Evolutionary conservation across 1,140 invertebrate species (phyloP).

Genomic region (Diorhabda carinulata): DNA sequence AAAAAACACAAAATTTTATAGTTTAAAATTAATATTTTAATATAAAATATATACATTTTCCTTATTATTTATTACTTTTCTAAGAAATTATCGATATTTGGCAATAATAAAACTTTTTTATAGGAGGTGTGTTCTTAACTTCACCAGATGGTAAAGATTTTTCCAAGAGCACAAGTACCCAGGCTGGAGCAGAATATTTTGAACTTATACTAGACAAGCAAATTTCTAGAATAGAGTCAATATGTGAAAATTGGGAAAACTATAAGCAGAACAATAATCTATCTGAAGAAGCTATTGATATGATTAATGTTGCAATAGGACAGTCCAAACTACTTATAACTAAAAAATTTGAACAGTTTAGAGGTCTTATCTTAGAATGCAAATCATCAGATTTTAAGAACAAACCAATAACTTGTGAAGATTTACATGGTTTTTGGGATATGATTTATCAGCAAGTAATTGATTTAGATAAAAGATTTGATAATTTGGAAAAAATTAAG

Average conservation of each 20-base stretch:
- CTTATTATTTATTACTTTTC: too few relatives aligned
- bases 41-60: too few relatives aligned
- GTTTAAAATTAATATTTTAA: too few relatives aligned
- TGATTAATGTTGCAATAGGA: slow-evolving; percentile 64
- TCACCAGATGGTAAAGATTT: slow-evolving; percentile 6
- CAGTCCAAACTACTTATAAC: slow-evolving; percentile 63
- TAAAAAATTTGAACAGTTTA: slow-evolving; percentile 67
- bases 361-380: slow-evolving; percentile 59
- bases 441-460: slow-evolving; percentile 63
- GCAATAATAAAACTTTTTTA: not conserved
- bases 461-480: slow-evolving; percentile 55
- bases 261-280: slow-evolving; percentile 34
- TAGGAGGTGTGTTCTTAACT: not conserved
- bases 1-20: too few relatives aligned
- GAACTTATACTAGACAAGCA: slow-evolving; percentile 51
- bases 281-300: slow-evolving; percentile 52
- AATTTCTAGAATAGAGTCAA: slow-evolving; percentile 48
- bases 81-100: not conserved
- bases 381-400: slow-evolving; percentile 51
- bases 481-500: slow-evolving; percentile 50
- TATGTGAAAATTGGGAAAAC: slow-evolving; percentile 28
- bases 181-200: slow-evolving; percentile 50
- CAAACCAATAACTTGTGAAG: slow-evolving; percentile 54
- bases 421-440: slow-evolving; percentile 76
- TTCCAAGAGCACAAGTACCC: slow-evolving; percentile 24